Conservation (phyloP, 2,888 invertebrate genomes). For the Stenolophus ochropezus region DNA sequence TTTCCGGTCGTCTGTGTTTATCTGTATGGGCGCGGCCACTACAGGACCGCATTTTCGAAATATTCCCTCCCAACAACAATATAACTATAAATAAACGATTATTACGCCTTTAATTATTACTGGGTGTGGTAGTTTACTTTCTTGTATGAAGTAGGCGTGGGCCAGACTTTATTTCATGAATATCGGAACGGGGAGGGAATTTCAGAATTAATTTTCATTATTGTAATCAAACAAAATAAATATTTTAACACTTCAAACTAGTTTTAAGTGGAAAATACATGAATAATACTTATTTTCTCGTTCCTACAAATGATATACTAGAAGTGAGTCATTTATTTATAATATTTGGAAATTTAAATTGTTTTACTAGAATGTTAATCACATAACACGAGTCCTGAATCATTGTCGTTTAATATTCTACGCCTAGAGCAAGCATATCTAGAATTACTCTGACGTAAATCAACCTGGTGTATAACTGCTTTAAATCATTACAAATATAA, state of each 20-base stretch:
- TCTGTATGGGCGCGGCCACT: constrained; percentile 41
- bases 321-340: not conserved
- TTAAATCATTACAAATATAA: not conserved
- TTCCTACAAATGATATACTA: not conserved
- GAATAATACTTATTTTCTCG: not conserved
- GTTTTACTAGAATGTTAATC: not conserved
- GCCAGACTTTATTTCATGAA: not conserved
- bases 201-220: too few relatives aligned
- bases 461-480: not conserved
- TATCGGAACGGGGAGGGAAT: too few relatives aligned
- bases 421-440: constrained; percentile 2
- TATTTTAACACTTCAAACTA: not conserved
- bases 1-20: constrained; percentile 51
- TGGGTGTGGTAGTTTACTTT: not conserved
- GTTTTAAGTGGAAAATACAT: not conserved
- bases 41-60: constrained; percentile 16
- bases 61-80: not conserved
- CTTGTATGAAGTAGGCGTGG: not conserved
- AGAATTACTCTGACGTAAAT: constrained; percentile 18
- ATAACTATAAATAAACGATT: not conserved
- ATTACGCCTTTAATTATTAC: not conserved
- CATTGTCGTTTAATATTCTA: constrained; percentile 7
- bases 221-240: too few relatives aligned
- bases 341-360: not conserved
- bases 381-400: not conserved